Evolutionary conservation across 2,797 vertebrate species (phyloP), one percentile per base, ranked within the genome.

Genomic region (Melanotaenia nigrans): DNA sequence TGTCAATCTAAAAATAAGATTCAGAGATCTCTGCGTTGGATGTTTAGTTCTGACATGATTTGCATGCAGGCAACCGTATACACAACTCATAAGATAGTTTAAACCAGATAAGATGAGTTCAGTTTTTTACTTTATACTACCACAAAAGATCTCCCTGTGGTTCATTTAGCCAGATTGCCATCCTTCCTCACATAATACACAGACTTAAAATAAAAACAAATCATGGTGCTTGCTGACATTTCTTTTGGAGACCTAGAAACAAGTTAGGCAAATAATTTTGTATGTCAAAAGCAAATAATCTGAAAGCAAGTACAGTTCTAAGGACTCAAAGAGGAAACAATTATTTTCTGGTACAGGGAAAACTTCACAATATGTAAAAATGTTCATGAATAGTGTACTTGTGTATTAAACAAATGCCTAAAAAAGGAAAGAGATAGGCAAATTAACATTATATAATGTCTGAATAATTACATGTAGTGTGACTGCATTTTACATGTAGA

Each of bases 201-300:
- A 22, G 13, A 56, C 16, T 61, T 68, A 12, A 61, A 55, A 57
- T 38, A 1, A 61, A 53, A 38, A n/a, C 35, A 51, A 22, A 13
- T 80, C 18, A 18, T 54, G 24, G 22, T 53, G n/a, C 24, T 51
- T 24, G n/a, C 49, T 51, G 22, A 59, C 32, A 38, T 3, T 22
- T 28, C 56, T 22, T 16, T n/a, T 61, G 28, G 5, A 65, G 32
- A 65, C 38, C 11, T 51, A 20, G 13, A n/a, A 30, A 30, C 18
- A 20, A 73, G 33, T 49, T 2, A 53, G 4, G 22, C 2, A 38
- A 53, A 65, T 20, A 20, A 32, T 30, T 33, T 60, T 2, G 13
- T 14, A 49, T 22, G 28, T 32, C 22, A 49, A 65, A 51, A 11
- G 36, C 25, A 72, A 78, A 59, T 59, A 1, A 20, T 45, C 35